Conservation (phyloP, 2,113 vertebrate genomes). For the Tylochromis polylepis region DNA sequence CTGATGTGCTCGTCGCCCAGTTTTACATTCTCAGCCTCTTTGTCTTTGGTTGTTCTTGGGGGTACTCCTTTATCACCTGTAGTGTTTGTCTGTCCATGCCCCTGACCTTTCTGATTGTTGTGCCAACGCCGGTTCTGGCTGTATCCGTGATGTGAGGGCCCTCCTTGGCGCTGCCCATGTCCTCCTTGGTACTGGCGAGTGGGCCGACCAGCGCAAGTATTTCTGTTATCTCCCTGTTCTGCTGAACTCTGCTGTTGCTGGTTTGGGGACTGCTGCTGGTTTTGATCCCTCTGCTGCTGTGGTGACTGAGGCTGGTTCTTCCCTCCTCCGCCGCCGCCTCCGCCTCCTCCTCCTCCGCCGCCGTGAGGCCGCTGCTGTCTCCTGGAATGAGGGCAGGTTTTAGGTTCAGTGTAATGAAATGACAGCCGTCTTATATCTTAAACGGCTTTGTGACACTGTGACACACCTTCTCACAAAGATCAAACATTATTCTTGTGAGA, state of each 20-base stretch:
- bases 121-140: conserved; percentile 96
- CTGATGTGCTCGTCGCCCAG: conserved; percentile 67
- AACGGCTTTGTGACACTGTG: neutral
- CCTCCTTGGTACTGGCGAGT: conserved; percentile 84
- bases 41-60: conserved; percentile 74
- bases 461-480: neutral
- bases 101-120: conserved; percentile 79
- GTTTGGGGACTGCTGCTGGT: conserved; percentile 53
- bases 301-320: conserved; percentile 75
- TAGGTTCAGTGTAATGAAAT: conserved; percentile 17
- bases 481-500: neutral
- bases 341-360: conserved; percentile 50
- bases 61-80: conserved; percentile 27
- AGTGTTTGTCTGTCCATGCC: conserved; percentile 53
- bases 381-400: conserved; percentile 73
- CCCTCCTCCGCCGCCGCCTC: conserved; percentile 63
- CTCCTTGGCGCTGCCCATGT: conserved; percentile 74
- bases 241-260: conserved; percentile 68
- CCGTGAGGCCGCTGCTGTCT: conserved; percentile 83
- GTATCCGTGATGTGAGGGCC: conserved; percentile 83
- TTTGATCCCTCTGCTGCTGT: conserved; percentile 59
- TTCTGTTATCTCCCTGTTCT: conserved; percentile 56
- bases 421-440: neutral
- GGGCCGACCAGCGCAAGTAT: conserved; percentile 75
- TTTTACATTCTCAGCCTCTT: conserved; percentile 84